Conservation (phyloP, 1,140 invertebrate species). For the Drosophila orena region DNA sequence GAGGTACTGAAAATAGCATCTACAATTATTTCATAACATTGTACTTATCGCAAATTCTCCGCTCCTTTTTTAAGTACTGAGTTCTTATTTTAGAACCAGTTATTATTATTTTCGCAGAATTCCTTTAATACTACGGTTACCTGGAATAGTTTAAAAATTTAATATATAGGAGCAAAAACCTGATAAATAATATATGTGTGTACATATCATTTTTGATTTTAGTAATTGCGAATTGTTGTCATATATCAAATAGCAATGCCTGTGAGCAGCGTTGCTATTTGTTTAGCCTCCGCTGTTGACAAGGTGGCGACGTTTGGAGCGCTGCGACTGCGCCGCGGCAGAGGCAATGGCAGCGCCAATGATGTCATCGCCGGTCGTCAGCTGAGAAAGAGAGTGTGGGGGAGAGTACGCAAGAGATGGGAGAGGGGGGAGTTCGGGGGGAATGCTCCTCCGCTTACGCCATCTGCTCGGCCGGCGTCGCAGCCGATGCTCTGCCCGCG, state of each 20-base stretch:
- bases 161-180: too few species aligned
- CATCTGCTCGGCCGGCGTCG: slow-evolving; percentile 49
- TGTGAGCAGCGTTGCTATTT: neutral
- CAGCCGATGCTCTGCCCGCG: slow-evolving; percentile 22
- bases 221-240: neutral
- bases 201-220: too few species aligned
- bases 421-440: slow-evolving; percentile 4
- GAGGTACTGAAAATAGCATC: neutral
- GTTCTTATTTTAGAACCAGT: too few species aligned
- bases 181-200: too few species aligned
- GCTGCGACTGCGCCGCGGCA: slow-evolving; percentile 29
- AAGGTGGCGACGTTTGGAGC: neutral
- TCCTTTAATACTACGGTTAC: too few species aligned
- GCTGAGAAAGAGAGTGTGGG: slow-evolving; percentile 25
- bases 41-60: too few species aligned
- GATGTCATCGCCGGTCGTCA: slow-evolving; percentile 53
- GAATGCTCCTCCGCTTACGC: slow-evolving; percentile 64
- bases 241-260: too few species aligned
- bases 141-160: too few species aligned
- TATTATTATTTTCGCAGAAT: too few species aligned
- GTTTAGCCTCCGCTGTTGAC: neutral
- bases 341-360: slow-evolving; percentile 34
- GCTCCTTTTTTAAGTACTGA: too few species aligned
- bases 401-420: neutral
- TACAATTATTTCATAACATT: too few species aligned